A percentile compares a stretch with the other conserved stretches of the same genome.
Evolutionary conservation across 2,797 vertebrate species (phyloP).

Genomic region (Erpetoichthys calabaricus): DNA sequence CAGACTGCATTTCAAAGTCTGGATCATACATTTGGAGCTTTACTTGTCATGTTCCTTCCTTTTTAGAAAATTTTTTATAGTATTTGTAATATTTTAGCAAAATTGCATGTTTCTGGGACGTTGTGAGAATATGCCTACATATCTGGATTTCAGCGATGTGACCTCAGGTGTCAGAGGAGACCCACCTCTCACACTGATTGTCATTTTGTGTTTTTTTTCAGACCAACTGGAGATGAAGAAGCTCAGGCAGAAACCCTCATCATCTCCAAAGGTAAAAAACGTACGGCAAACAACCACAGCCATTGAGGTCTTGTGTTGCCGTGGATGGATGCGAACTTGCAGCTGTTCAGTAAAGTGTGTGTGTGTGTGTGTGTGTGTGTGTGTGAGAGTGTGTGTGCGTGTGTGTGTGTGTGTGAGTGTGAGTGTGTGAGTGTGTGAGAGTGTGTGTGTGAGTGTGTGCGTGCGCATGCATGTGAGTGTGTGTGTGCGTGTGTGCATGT

Average conservation of each 20-base stretch:
- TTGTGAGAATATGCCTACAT: no score
- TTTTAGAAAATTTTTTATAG: no score
- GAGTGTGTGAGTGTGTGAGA: slow-evolving; percentile 1
- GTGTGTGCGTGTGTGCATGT: background rate
- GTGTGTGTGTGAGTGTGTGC: background rate
- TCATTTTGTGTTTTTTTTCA: slow-evolving; percentile 31
- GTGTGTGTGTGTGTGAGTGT: slow-evolving; percentile 4
- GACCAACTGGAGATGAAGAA: slow-evolving; percentile 74
- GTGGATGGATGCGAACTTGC: no score
- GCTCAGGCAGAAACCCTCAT: slow-evolving; percentile 73
- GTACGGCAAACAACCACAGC: background rate
- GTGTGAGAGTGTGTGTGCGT: slow-evolving; percentile 2
- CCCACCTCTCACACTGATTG: slow-evolving; percentile 1
- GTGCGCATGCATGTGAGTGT: slow-evolving; percentile 3
- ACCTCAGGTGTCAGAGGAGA: no score
- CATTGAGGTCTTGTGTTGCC: no score
- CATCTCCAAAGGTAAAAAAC: slow-evolving; percentile 61
- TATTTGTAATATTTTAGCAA: no score
- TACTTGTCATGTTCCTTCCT: no score
- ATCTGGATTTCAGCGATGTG: no score
- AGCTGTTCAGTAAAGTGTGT: no score
- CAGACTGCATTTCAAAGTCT: no score
- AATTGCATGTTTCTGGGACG: no score
- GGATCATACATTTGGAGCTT: no score
- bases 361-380: background rate